Percentiles rank a stretch among this genome's conserved stretches.
Evolutionary conservation across 2,888 invertebrate species (phyloP).

Genomic region (Noctuana brunneofusca): DNA sequence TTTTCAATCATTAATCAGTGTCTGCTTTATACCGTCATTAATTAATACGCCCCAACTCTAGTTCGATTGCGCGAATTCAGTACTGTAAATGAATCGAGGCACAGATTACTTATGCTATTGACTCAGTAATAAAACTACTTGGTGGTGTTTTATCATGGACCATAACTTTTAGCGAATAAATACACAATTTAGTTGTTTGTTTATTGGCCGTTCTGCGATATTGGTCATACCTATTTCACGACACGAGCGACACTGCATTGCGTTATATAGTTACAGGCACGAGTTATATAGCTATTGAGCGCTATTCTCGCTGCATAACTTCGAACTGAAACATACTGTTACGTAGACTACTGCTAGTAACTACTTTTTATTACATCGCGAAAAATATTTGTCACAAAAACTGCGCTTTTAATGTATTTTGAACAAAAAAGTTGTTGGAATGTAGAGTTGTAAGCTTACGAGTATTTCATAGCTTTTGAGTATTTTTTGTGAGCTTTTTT

Average conservation of each 20-base stretch:
- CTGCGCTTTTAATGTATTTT: background rate
- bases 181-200: constrained; percentile 58
- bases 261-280: too few relatives aligned
- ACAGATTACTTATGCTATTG: constrained; percentile 54
- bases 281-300: constrained; percentile 29
- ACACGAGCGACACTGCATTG: background rate
- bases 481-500: too few relatives aligned
- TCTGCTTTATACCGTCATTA: constrained; percentile 20
- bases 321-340: background rate
- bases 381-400: background rate
- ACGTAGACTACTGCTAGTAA: background rate
- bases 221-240: constrained; percentile 37
- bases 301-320: background rate
- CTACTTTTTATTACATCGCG: background rate
- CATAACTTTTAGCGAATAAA: constrained; percentile 69
- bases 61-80: constrained; percentile 13
- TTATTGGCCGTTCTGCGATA: constrained; percentile 55
- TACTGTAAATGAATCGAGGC: constrained; percentile 36
- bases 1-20: constrained; percentile 11
- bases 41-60: constrained; percentile 2
- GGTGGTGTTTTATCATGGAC: constrained; percentile 61
- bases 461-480: too few relatives aligned
- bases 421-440: background rate
- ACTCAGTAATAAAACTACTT: constrained; percentile 61
- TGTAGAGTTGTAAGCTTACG: too few relatives aligned